Evolutionary conservation across 2,888 invertebrate genomes (phyloP).

Genomic region (Griposia aprilina): DNA sequence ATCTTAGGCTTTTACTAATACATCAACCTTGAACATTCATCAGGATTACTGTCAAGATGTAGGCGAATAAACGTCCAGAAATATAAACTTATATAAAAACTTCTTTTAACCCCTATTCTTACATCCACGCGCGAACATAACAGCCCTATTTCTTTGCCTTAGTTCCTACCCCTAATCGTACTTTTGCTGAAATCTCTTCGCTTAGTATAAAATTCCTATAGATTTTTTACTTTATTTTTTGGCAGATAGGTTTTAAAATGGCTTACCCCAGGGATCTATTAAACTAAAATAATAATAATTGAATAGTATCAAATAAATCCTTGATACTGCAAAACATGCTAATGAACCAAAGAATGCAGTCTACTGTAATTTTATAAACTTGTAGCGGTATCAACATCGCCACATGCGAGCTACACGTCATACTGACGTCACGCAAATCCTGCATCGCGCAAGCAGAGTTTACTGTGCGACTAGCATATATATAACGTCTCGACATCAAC

Average conservation of each 20-base stretch:
- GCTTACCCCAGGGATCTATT: not conserved
- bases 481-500: no score
- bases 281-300: not conserved
- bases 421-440: no score
- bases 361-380: not conserved
- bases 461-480: no score
- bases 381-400: no score
- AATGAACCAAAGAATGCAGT: not conserved
- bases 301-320: no score
- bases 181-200: conserved; percentile 36
- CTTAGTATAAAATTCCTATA: conserved; percentile 12
- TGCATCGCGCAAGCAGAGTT: no score
- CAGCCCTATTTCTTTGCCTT: conserved; percentile 43
- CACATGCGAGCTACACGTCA: no score
- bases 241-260: not conserved
- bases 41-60: conserved; percentile 33
- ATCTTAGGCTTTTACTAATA: conserved; percentile 19
- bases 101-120: conserved; percentile 33
- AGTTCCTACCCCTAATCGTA: conserved; percentile 32
- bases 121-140: conserved; percentile 33
- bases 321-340: not conserved
- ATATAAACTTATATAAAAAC: conserved; percentile 38
- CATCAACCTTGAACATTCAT: conserved; percentile 35
- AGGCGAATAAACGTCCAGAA: conserved; percentile 21
- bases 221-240: conserved; percentile 29